Evolutionary conservation across 2,113 vertebrate species (phyloP).

Genomic region (Bucco capensis): DNA sequence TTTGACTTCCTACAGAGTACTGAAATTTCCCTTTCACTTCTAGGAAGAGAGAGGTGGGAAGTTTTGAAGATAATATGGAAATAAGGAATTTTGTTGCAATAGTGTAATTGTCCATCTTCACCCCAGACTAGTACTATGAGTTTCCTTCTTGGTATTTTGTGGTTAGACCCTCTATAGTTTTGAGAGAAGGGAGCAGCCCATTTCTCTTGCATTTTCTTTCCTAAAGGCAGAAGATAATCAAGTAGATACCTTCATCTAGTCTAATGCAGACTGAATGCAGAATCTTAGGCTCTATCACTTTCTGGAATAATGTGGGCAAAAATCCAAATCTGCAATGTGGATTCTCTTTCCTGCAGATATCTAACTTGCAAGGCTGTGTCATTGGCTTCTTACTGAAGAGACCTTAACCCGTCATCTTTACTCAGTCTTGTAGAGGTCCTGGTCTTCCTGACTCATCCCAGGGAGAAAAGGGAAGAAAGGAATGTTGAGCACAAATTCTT

Average conservation of each 20-base stretch:
- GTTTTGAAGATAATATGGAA: background rate
- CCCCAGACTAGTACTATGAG: background rate
- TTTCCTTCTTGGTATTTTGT: background rate
- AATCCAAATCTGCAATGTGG: constrained; percentile 19
- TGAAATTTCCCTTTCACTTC: background rate
- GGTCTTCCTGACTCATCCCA: background rate
- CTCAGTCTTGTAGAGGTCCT: background rate
- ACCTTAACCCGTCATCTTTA: background rate
- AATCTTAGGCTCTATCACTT: background rate
- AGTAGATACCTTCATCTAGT: background rate
- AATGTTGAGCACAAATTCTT: background rate
- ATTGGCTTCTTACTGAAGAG: background rate
- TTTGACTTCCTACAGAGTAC: background rate
- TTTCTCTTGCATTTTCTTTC: background rate
- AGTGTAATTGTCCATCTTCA: background rate
- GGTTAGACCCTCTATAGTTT: background rate
- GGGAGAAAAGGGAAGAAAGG: background rate
- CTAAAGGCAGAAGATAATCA: background rate
- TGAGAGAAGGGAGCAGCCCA: background rate
- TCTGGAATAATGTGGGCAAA: constrained; percentile 36
- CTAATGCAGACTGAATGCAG: background rate
- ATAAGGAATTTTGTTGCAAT: background rate
- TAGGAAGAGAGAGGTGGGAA: background rate
- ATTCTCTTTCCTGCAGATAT: constrained; percentile 25
- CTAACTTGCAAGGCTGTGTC: background rate